Percentiles rank a stretch among this genome's conserved stretches.
phyloP scores from a whole-genome alignment of 2,888 invertebrate species.

The Euproctis similis region DNA sequence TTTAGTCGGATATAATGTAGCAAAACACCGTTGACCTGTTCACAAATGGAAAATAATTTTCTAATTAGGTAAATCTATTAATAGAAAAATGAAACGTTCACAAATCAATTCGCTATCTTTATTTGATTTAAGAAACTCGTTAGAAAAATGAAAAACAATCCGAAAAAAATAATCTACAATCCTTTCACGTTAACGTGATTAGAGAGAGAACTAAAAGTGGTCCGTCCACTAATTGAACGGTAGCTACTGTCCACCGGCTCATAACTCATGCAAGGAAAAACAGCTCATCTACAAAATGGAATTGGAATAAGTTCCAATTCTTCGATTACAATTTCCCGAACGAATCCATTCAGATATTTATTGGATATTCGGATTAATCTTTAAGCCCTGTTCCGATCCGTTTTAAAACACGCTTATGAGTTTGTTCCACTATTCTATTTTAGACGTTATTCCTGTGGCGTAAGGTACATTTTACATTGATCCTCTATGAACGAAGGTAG shows the following conservation, averaged over 20 bases:
- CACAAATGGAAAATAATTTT: too few relatives aligned
- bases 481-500: slow-evolving; percentile 35
- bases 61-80: too few relatives aligned
- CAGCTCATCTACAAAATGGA: slow-evolving; percentile 70
- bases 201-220: slow-evolving; percentile 20
- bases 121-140: slow-evolving; percentile 9
- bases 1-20: too few relatives aligned
- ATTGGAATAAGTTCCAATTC: slow-evolving; percentile 66
- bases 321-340: slow-evolving; percentile 68
- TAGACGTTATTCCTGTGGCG: slow-evolving; percentile 18
- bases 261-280: slow-evolving; percentile 56
- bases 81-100: too few relatives aligned
- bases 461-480: slow-evolving; percentile 29
- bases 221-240: slow-evolving; percentile 21
- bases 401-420: slow-evolving; percentile 68
- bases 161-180: slow-evolving; percentile 21
- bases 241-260: slow-evolving; percentile 25
- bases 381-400: slow-evolving; percentile 53
- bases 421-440: slow-evolving; percentile 21
- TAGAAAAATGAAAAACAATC: slow-evolving; percentile 23
- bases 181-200: slow-evolving; percentile 28
- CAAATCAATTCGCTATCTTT: too few relatives aligned
- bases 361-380: slow-evolving; percentile 70
- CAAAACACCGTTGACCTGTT: too few relatives aligned
- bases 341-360: slow-evolving; percentile 69